These are phyloP conservation scores for Epinotia nisella DNA, from an alignment of 2,888 invertebrate species.

Conservation along the genomic window DNA sequence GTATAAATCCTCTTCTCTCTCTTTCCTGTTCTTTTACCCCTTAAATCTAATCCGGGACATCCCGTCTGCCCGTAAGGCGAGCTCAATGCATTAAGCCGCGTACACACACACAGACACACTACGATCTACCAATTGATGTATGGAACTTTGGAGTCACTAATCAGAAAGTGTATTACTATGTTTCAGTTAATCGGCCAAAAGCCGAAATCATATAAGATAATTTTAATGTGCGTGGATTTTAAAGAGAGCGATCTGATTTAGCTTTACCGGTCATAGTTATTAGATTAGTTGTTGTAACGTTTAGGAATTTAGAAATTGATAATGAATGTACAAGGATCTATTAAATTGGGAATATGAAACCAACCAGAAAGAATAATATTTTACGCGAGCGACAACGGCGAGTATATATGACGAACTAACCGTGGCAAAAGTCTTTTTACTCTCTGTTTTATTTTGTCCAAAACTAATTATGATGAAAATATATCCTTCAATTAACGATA, in stretches of 20 bases:
- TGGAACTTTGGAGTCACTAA: conserved; percentile 5
- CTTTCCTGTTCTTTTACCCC: conserved; percentile 80
- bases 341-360: too few species aligned
- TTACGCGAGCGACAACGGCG: too few species aligned
- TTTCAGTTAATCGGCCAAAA: conserved; percentile 20
- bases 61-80: conserved; percentile 73
- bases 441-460: background rate
- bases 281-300: background rate
- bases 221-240: background rate
- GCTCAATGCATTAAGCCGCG: conserved; percentile 60
- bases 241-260: background rate
- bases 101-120: conserved; percentile 48
- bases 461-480: background rate
- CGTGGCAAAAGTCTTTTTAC: too few species aligned
- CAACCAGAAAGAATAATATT: too few species aligned
- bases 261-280: background rate
- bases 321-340: background rate
- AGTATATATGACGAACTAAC: too few species aligned
- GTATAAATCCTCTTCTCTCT: conserved; percentile 61
- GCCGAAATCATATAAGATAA: conserved; percentile 20
- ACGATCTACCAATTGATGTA: conserved; percentile 21
- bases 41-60: conserved; percentile 84
- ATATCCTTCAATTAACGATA: background rate
- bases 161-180: conserved; percentile 34
- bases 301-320: background rate